A percentile compares a stretch with the other conserved stretches of the same genome.
phyloP scores from a whole-genome alignment of 2,113 vertebrate species.

The Ursus arctos region DNA sequence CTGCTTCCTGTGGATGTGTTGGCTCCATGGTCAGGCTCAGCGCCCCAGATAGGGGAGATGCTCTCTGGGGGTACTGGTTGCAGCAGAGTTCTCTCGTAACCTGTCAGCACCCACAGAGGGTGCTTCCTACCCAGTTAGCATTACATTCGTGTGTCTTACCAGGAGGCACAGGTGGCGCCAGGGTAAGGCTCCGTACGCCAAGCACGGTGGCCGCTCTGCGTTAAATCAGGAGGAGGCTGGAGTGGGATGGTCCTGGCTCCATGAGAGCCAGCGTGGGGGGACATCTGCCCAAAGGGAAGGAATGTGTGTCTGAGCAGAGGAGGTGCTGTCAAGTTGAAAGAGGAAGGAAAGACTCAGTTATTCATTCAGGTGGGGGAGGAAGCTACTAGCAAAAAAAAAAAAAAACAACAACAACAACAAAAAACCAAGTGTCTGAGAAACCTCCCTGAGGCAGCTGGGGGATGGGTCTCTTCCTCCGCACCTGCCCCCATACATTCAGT shows the following conservation, averaged over 20 bases:
- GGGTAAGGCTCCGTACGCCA: not conserved
- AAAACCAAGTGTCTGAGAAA: not conserved
- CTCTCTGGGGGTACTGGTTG: rapidly evolving
- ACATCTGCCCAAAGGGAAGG: not conserved
- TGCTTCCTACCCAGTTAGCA: not conserved
- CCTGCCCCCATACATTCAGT: not conserved
- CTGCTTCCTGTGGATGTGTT: not conserved
- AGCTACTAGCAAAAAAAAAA: not conserved
- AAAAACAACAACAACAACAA: too few species aligned
- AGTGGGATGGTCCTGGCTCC: not conserved
- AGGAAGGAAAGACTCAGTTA: not conserved
- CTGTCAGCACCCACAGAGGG: not conserved
- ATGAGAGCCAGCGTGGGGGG: rapidly evolving
- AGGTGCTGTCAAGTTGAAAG: not conserved
- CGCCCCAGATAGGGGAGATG: not conserved
- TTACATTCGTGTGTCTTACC: not conserved
- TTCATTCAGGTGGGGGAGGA: rapidly evolving
- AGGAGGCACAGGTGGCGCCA: not conserved
- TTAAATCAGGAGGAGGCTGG: not conserved
- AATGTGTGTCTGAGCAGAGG: too few species aligned
- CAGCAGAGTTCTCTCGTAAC: rapidly evolving
- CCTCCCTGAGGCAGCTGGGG: not conserved
- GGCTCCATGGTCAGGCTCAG: rapidly evolving
- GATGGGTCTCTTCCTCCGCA: not conserved
- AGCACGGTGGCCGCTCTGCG: not conserved